A percentile compares a stretch with the other conserved stretches of the same genome.
Evolutionary conservation across 2,797 vertebrate genomes (phyloP).

Genomic region (Hemitrygon akajei): DNA sequence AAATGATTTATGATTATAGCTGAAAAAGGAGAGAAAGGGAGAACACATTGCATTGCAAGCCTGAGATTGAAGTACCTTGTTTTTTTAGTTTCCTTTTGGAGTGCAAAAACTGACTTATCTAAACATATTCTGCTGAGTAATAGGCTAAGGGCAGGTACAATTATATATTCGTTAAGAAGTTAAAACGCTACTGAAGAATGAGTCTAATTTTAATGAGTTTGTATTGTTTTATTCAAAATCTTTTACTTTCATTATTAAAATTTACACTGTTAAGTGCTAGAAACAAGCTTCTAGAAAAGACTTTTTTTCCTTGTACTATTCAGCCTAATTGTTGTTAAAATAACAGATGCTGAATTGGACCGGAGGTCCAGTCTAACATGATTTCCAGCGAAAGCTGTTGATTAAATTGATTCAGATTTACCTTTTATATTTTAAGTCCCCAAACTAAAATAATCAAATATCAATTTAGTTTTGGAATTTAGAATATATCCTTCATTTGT

Average conservation of each 20-base stretch:
- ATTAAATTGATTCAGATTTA: neutral
- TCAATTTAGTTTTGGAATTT: neutral
- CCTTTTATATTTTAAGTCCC: neutral
- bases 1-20: neutral
- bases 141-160: neutral
- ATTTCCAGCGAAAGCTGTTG: neutral
- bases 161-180: neutral
- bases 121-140: neutral
- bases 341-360: neutral
- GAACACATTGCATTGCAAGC: neutral
- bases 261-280: neutral
- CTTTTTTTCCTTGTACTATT: neutral
- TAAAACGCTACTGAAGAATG: neutral
- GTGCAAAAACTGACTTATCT: too few species aligned
- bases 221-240: neutral
- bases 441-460: too few species aligned
- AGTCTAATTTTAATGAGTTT: neutral
- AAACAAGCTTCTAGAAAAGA: neutral
- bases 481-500: neutral
- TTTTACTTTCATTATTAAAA: neutral
- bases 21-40: constrained; percentile 26
- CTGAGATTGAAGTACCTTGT: neutral
- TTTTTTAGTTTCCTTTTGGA: neutral
- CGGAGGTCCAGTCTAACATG: neutral
- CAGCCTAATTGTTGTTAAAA: neutral